Evolutionary conservation across 2,888 invertebrate species (phyloP), one percentile per base, ranked within the genome.

Genomic region (Lepidocyrtoides sp.): DNA sequence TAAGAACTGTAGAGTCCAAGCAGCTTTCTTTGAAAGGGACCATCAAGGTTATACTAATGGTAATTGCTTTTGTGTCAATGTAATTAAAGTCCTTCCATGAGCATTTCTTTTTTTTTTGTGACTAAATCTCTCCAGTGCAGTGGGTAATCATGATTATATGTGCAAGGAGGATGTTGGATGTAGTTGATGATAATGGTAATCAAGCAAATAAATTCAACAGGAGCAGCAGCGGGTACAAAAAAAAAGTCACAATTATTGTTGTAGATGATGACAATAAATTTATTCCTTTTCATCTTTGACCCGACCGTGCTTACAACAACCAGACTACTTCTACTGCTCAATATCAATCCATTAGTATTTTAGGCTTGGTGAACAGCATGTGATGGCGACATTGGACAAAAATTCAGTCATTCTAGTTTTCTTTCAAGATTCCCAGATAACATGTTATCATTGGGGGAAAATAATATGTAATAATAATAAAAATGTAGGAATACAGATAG

Each of bases 61-160:
- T 91, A 91, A 91, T 91, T 91, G 91, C 86, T 86, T 69, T 79
- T 48, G 79, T 91, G 69, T 57, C 85, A 86, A 81, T 91, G 81
- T 85, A 63, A 81, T 81, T 81, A 17, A 81, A 32, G 32, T 23
- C 32, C 57, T 57, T 77, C 44, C 66, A 86, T 20, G 44, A 44
- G 41, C 17, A 0, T 86, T 60, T n/a, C 48, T 36, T 7, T 36
- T 48, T 66, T 29, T 4, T 85, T 36, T 54, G 72, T 85, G 36
- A 63, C 86, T 20, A 75, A 79, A 79, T 87, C 51, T 41, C 63
- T 63, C 66, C 12, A 69, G 69, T 36, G 36, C 3, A 36, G 36
- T 36, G 7, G n/a, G 36, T 69, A 36, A 36, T 69, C 17, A 69
- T 8, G 36, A 69, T 69, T 69, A 69, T 44, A 51, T 17, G 1